Evolutionary conservation across 2,113 vertebrate species (phyloP), one percentile per base, ranked within the genome.

Genomic region (Python bivittatus): DNA sequence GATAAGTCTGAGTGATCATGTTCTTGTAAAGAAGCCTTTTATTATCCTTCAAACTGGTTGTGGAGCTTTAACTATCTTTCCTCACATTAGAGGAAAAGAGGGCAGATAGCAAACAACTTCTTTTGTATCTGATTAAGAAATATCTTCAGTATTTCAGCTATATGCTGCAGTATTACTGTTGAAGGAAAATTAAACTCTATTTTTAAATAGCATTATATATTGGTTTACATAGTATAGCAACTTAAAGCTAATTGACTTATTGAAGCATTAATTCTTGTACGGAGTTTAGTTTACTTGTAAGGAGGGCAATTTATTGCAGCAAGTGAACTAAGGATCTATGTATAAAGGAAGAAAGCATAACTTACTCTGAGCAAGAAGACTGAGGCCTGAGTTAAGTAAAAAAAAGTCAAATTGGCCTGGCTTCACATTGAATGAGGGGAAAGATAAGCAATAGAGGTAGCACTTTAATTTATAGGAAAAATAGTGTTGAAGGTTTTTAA

Each of bases 51-150:
- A 27, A 90, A 88, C 88, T 90, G 84, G 15, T 27, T 27, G 38
- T 54, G 48, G 4, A 52, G 42, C 7, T 91, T 61, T 91, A 23
- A 84, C 8, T 42, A 12, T 23, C 52, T 56, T 15, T 33, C 20
- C 88, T 48, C 88, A 29, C 42, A 44, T n/a, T 2, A 33, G 12
- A 61, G 22, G 38, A 84, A 44, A 44, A 79, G 25, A 54, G 25
- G 54, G 2, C 12, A 8, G 33, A 91, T 12, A 17, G 84, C 23
- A 79, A 92, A 92, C 2, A 79, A 88, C 93, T 93, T 22, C 56
- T 95, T 38, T 90, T 15, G 68, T 33, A 88, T 95, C 53, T 91
- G 48, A 93, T 92, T 53, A 94, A 88, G 92, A 85, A 4, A 27
- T 94, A 12, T 60, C 91, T 92, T 91, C 83, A 92, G 27, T 48